A percentile compares a stretch with the other conserved stretches of the same genome.
These are phyloP conservation scores for Eupelmus urozonus DNA, from an alignment of 2,888 invertebrate species.

Conservation along the genomic window DNA sequence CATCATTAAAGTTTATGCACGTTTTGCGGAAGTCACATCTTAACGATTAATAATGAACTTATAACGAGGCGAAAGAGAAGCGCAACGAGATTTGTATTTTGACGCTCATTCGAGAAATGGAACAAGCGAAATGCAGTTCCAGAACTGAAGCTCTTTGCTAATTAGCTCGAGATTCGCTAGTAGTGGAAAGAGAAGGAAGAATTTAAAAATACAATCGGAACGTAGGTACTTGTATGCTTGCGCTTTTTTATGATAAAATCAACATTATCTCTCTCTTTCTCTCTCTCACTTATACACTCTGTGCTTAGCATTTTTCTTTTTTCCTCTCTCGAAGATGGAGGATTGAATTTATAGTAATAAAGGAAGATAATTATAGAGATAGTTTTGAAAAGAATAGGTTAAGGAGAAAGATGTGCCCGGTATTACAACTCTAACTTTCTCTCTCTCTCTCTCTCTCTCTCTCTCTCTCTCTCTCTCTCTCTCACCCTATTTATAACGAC, in stretches of 20 bases:
- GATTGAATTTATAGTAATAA: slow-evolving; percentile 36
- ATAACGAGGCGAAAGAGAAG: neutral
- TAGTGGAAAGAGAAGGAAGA: neutral
- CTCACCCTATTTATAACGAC: slow-evolving; percentile 39
- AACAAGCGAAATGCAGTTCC: neutral
- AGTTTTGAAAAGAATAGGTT: slow-evolving; percentile 7
- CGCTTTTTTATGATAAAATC: too few species aligned
- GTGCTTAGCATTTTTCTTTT: too few species aligned
- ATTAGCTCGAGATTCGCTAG: slow-evolving; percentile 36
- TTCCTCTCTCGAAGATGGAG: too few species aligned
- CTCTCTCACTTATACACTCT: too few species aligned
- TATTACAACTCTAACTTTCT: too few species aligned
- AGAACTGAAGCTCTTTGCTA: slow-evolving; percentile 48
- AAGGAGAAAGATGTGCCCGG: neutral
- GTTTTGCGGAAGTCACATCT: too few species aligned
- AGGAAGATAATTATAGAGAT: slow-evolving; percentile 35
- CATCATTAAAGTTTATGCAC: too few species aligned
- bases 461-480: too few species aligned
- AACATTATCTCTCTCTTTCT: too few species aligned
- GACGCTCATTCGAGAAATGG: slow-evolving; percentile 7
- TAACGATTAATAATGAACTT: slow-evolving; percentile 29
- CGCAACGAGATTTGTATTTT: slow-evolving; percentile 22
- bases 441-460: too few species aligned
- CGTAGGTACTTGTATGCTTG: slow-evolving; percentile 3
- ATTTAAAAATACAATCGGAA: slow-evolving; percentile 49